phyloP scores from a whole-genome alignment of 1,140 invertebrate genomes.

The Campoletis sonorensis region DNA sequence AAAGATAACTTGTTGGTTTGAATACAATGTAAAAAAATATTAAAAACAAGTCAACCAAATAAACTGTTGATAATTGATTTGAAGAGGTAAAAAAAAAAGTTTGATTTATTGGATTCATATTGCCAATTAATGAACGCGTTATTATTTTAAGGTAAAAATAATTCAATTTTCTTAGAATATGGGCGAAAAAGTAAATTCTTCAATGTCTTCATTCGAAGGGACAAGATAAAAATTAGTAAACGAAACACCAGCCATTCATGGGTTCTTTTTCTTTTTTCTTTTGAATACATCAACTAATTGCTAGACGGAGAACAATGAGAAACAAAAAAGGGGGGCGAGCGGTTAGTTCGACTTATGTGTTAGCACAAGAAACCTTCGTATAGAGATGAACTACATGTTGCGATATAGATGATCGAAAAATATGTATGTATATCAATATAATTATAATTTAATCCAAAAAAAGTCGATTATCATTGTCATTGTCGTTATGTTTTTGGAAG shows the following conservation, averaged over 20 bases:
- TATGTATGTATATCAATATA: background rate
- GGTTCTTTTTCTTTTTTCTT: constrained; percentile 6
- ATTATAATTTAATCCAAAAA: background rate
- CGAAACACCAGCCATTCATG: constrained; percentile 47
- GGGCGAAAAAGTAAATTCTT: too few species aligned
- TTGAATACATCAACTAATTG: constrained; percentile 43
- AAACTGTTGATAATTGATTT: too few species aligned
- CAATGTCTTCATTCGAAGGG: background rate
- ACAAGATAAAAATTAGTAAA: background rate
- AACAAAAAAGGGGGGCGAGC: constrained; percentile 69
- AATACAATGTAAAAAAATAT: too few species aligned
- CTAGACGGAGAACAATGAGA: constrained; percentile 60
- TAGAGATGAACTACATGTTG: constrained; percentile 53
- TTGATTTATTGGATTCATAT: too few species aligned
- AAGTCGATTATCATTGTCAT: background rate
- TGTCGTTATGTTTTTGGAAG: constrained; percentile 6
- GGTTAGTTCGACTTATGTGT: constrained; percentile 75
- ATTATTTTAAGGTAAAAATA: too few species aligned
- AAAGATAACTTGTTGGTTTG: too few species aligned
- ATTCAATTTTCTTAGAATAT: too few species aligned
- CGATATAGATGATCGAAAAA: constrained; percentile 52
- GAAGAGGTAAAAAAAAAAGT: too few species aligned
- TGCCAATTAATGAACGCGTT: too few species aligned
- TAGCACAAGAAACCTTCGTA: constrained; percentile 73
- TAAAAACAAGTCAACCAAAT: too few species aligned